A percentile compares a stretch with the other conserved stretches of the same genome.
phyloP scores from a whole-genome alignment of 1,140 invertebrate genomes.

The Drosophila paulistorum region DNA sequence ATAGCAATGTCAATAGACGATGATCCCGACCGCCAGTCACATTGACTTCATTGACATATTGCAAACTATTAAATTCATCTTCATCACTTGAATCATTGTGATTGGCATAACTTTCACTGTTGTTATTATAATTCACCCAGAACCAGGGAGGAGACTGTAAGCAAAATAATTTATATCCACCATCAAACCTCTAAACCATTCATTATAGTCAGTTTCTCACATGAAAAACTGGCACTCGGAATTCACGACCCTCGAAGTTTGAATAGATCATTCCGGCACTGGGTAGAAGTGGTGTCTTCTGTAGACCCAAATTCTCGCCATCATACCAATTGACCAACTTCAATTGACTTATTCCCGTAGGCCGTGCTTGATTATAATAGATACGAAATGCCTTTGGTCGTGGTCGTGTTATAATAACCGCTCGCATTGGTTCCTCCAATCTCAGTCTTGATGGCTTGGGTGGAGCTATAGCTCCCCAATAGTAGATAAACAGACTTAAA shows the following conservation, averaged over 20 bases:
- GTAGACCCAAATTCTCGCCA: conserved; percentile 84
- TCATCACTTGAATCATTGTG: conserved; percentile 20
- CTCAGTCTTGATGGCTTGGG: conserved; percentile 38
- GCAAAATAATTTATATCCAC: not conserved
- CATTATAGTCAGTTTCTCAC: conserved; percentile 73
- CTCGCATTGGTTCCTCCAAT: conserved; percentile 73
- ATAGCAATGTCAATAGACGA: conserved; percentile 85
- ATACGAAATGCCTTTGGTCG: conserved; percentile 84
- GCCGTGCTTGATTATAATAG: conserved; percentile 87
- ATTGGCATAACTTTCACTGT: conserved; percentile 82
- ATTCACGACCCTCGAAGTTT: conserved; percentile 86
- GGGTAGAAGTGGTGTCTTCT: conserved; percentile 86
- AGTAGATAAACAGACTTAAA: conserved; percentile 78
- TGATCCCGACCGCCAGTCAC: conserved; percentile 88
- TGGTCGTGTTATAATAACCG: conserved; percentile 72
- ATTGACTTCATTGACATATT: conserved; percentile 84
- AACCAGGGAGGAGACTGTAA: conserved; percentile 89
- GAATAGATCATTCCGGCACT: conserved; percentile 85
- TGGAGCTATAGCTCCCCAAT: conserved; percentile 71
- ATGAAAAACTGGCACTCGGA: conserved; percentile 87
- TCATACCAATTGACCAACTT: conserved; percentile 88
- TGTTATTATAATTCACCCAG: conserved; percentile 85
- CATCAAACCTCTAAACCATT: not conserved
- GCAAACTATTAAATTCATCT: not conserved
- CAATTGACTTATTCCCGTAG: conserved; percentile 84